Conservation (phyloP, 2,888 invertebrate species). For the Xestobium rufovillosum region DNA sequence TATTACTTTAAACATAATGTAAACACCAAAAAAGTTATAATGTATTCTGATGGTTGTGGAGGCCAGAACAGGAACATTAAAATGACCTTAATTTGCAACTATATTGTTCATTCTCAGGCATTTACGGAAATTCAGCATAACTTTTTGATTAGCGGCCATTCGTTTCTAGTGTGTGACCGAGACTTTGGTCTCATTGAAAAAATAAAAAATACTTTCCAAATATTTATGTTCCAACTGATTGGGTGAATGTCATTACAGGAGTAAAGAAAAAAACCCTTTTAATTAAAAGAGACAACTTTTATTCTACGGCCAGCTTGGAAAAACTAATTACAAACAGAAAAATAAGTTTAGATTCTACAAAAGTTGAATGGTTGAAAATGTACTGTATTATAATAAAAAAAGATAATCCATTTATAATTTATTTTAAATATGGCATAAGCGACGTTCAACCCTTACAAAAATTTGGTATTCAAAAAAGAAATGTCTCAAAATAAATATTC, state of each 20-base stretch:
- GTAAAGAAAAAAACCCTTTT: constrained; percentile 16
- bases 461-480: constrained; percentile 2
- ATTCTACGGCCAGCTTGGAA: no score
- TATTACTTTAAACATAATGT: constrained; percentile 23
- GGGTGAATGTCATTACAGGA: constrained; percentile 22
- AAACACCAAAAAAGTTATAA: constrained; percentile 8
- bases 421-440: constrained; percentile 6
- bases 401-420: constrained; percentile 6
- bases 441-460: constrained; percentile 1
- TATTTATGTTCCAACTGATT: constrained; percentile 22
- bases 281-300: no score
- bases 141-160: constrained; percentile 27
- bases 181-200: constrained; percentile 23
- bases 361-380: constrained; percentile 2
- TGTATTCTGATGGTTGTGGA: constrained; percentile 11
- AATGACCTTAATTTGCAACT: constrained; percentile 12
- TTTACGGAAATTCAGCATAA: constrained; percentile 24
- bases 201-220: constrained; percentile 23
- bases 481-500: constrained; percentile 5
- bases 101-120: constrained; percentile 20
- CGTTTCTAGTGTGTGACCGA: constrained; percentile 24
- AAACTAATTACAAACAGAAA: constrained; percentile 7
- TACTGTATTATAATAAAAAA: constrained; percentile 3
- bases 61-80: constrained; percentile 8
- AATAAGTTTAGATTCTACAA: constrained; percentile 7